A percentile compares a stretch with the other conserved stretches of the same genome.
Conservation (phyloP, 2,797 vertebrate genomes). For the Antennarius maculatus region DNA sequence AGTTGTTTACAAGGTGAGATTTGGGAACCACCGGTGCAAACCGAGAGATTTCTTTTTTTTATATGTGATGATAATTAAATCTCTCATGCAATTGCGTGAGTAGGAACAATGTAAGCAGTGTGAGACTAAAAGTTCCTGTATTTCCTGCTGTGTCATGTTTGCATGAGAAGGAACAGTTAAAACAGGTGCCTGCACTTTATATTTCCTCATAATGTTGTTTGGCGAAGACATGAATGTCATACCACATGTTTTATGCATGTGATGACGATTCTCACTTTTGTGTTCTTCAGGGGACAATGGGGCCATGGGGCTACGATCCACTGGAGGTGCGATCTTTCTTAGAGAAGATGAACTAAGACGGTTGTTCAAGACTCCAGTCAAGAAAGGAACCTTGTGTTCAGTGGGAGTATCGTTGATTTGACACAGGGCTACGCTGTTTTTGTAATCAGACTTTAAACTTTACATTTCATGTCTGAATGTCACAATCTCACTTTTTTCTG, state of each 20-base stretch:
- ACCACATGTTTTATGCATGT: background rate
- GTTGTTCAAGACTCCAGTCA: background rate
- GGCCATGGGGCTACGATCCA: slow-evolving; percentile 88
- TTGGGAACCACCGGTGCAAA: no score
- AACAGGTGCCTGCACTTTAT: background rate
- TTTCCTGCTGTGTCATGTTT: slow-evolving; percentile 6
- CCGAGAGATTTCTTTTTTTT: background rate
- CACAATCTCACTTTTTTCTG: background rate
- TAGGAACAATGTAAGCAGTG: background rate
- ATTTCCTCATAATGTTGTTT: no score
- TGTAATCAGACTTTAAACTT: slow-evolving; percentile 5
- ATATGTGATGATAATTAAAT: background rate
- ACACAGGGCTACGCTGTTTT: background rate
- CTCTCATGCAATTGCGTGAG: slow-evolving; percentile 1
- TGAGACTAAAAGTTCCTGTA: background rate
- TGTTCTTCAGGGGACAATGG: slow-evolving; percentile 81
- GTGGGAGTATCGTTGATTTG: no score
- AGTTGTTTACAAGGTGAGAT: slow-evolving; percentile 88
- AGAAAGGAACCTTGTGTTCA: no score
- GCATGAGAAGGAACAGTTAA: slow-evolving; percentile 10
- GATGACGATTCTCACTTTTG: background rate
- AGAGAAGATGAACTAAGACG: slow-evolving; percentile 80
- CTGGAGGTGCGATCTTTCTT: slow-evolving; percentile 85
- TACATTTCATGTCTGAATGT: background rate
- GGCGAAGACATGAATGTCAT: background rate